phyloP scores from a whole-genome alignment of 2,797 vertebrate genomes.

The Hyperoplus lanceolatus region DNA sequence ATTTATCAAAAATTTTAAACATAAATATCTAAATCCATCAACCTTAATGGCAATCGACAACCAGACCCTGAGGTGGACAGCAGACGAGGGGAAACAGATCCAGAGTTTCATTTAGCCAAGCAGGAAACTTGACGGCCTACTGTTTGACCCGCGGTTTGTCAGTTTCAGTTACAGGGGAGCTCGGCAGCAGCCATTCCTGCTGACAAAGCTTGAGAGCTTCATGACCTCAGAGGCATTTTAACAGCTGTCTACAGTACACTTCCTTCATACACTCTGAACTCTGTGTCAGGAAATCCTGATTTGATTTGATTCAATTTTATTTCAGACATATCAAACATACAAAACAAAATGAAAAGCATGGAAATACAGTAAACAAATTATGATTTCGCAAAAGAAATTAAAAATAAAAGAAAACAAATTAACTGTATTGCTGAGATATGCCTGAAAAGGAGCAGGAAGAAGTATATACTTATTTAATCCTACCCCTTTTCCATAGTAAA shows the following conservation, averaged over 20 bases:
- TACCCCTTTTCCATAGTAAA: too few relatives aligned
- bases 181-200: conserved; percentile 6
- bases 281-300: background rate
- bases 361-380: too few relatives aligned
- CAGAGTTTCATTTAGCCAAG: conserved; percentile 20
- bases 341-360: too few relatives aligned
- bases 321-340: too few relatives aligned
- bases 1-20: background rate
- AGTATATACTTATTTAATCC: too few relatives aligned
- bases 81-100: conserved; percentile 1
- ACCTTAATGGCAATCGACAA: background rate
- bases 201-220: conserved; percentile 15
- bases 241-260: conserved; percentile 21
- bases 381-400: too few relatives aligned
- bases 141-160: conserved; percentile 5
- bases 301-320: too few relatives aligned
- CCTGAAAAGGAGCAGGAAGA: too few relatives aligned
- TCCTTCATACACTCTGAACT: background rate
- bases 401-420: too few relatives aligned
- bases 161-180: conserved; percentile 23
- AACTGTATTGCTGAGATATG: too few relatives aligned
- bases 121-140: conserved; percentile 32
- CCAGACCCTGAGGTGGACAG: conserved; percentile 1
- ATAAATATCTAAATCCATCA: too few relatives aligned
- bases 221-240: conserved; percentile 27